A percentile compares a stretch with the other conserved stretches of the same genome.
Conservation (phyloP, 2,888 invertebrate species). For the Drosophila kambysellisi region DNA sequence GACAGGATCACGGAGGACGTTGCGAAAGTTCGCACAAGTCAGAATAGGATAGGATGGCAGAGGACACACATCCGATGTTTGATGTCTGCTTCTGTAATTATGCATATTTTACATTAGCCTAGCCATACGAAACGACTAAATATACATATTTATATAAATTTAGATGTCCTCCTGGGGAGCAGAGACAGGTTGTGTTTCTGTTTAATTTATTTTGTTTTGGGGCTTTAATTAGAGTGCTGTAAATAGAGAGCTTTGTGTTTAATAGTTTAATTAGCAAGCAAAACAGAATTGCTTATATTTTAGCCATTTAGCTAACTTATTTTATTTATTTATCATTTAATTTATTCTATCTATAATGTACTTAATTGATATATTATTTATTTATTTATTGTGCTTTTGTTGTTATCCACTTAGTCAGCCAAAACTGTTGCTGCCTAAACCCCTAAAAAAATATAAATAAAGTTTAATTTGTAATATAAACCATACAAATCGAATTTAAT, state of each 20-base stretch:
- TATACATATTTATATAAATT: slow-evolving; percentile 25
- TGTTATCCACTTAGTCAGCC: slow-evolving; percentile 62
- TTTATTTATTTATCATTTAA: slow-evolving; percentile 39
- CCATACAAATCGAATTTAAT: background rate
- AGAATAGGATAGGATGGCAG: slow-evolving; percentile 40
- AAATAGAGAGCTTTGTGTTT: slow-evolving; percentile 68
- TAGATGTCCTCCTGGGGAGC: slow-evolving; percentile 11
- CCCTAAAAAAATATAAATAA: slow-evolving; percentile 59
- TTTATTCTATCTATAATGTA: slow-evolving; percentile 45
- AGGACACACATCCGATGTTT: slow-evolving; percentile 40
- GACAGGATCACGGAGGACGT: slow-evolving; percentile 1
- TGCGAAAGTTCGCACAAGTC: slow-evolving; percentile 56
- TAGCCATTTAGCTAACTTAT: slow-evolving; percentile 74
- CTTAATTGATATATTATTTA: slow-evolving; percentile 38
- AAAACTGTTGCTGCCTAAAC: slow-evolving; percentile 43
- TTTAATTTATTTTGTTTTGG: slow-evolving; percentile 16
- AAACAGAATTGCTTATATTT: slow-evolving; percentile 50
- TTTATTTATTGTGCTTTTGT: slow-evolving; percentile 47
- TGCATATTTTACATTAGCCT: slow-evolving; percentile 76
- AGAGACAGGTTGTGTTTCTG: slow-evolving; percentile 11
- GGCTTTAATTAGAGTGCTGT: slow-evolving; percentile 68
- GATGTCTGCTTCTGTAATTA: slow-evolving; percentile 59
- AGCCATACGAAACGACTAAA: slow-evolving; percentile 41
- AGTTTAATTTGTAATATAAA: slow-evolving; percentile 24
- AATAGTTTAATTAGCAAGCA: slow-evolving; percentile 66